phyloP scores from a whole-genome alignment of 2,888 invertebrate species.

The Scrobipalpa costella region DNA sequence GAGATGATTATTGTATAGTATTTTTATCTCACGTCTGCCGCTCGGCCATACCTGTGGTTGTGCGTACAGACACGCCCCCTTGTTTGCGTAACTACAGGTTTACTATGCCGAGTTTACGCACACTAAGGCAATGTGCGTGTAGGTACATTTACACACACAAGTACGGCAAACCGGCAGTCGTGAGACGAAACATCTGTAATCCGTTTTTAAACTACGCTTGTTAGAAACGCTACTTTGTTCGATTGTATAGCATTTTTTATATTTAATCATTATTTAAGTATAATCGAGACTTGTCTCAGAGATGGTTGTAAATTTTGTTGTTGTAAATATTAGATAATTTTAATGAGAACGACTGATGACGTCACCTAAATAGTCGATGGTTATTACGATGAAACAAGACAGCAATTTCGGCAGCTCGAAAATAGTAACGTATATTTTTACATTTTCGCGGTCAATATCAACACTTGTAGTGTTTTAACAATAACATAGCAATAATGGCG shows the following conservation, averaged over 20 bases:
- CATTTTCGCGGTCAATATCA: background rate
- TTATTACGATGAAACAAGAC: constrained; percentile 20
- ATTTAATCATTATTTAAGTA: constrained; percentile 45
- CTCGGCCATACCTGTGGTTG: no score
- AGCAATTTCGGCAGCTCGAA: constrained; percentile 21
- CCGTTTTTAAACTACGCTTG: constrained; percentile 48
- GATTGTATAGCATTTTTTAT: constrained; percentile 36
- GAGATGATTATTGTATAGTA: constrained; percentile 36
- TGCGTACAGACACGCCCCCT: no score
- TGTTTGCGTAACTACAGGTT: no score
- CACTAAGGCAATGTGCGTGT: no score
- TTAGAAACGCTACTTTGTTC: constrained; percentile 41
- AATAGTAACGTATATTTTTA: background rate
- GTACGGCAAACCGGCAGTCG: no score
- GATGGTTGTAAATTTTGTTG: constrained; percentile 62
- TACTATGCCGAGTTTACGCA: no score
- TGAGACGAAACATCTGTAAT: no score
- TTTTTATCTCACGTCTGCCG: no score
- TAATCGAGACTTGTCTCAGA: constrained; percentile 49
- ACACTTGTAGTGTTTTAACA: constrained; percentile 6
- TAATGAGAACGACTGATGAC: constrained; percentile 60
- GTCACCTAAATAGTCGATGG: constrained; percentile 46
- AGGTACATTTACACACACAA: no score
- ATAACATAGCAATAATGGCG: background rate
- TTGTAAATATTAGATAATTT: constrained; percentile 60